A percentile compares a stretch with the other conserved stretches of the same genome.
These are phyloP conservation scores for Ciona savignyi DNA, from an alignment of 23 tunicate genomes.

Conservation along the genomic window DNA sequence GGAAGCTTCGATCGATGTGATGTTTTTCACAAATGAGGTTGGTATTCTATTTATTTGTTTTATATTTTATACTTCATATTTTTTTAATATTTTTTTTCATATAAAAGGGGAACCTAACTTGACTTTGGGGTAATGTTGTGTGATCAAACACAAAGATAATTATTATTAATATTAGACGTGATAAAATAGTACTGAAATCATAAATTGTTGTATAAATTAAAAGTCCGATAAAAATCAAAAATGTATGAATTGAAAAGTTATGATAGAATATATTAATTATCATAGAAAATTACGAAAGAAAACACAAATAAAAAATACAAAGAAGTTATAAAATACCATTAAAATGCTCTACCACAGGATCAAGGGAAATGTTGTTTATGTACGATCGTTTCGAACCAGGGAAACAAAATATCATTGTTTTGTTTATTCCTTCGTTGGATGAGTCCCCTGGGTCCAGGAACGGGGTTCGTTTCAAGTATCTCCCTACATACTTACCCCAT, in stretches of 20 bases:
- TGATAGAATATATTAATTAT: too few species aligned
- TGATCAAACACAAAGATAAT: too few species aligned
- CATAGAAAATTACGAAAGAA: too few species aligned
- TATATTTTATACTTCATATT: constrained; percentile 3
- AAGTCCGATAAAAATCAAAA: too few species aligned
- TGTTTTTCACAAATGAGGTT: constrained; percentile 41
- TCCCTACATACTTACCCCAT: constrained; percentile 4
- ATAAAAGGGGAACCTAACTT: too few species aligned
- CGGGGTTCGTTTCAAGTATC: constrained; percentile 8
- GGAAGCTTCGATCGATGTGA: constrained; percentile 55
- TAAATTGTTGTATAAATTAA: too few species aligned
- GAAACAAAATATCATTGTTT: constrained; percentile 4
- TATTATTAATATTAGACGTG: too few species aligned
- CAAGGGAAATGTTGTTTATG: constrained; percentile 50
- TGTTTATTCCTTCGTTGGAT: constrained; percentile 29
- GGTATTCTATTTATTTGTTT: background rate
- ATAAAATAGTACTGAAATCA: too few species aligned
- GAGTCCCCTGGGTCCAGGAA: constrained; percentile 5
- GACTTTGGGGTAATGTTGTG: too few species aligned
- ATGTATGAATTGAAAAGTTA: too few species aligned
- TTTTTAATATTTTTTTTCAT: background rate
- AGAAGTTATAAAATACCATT: too few species aligned
- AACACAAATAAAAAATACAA: too few species aligned
- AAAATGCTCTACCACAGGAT: constrained; percentile 18
- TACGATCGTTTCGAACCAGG: constrained; percentile 17